A percentile compares a stretch with the other conserved stretches of the same genome.
Evolutionary conservation across 1,140 invertebrate genomes (phyloP).

Genomic region (Apocrypta bakeri): DNA sequence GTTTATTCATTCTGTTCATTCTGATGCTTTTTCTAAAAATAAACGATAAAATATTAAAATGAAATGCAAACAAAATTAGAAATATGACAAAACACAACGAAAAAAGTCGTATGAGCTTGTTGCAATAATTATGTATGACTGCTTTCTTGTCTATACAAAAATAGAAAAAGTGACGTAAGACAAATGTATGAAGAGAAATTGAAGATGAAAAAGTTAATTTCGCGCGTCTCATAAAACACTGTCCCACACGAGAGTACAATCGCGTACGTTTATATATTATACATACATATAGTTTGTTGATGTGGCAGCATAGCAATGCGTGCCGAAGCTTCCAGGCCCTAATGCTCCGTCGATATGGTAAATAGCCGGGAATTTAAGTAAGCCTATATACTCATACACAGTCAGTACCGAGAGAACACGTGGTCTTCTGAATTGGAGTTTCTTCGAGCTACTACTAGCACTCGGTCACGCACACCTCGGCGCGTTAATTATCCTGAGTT

Average conservation of each 20-base stretch:
- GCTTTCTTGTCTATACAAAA: too few species aligned
- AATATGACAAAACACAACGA: not conserved
- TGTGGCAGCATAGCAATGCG: not conserved
- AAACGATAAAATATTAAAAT: too few species aligned
- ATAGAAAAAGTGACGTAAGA: too few species aligned
- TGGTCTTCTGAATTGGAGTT: not conserved
- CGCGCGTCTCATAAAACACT: not conserved
- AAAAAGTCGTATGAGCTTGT: not conserved
- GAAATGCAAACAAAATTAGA: not conserved
- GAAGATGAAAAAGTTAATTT: not conserved
- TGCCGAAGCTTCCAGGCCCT: constrained; percentile 7
- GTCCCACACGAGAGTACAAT: not conserved
- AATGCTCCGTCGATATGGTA: constrained; percentile 11
- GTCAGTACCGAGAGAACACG: not conserved
- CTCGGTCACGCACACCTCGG: constrained; percentile 66
- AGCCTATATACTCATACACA: not conserved
- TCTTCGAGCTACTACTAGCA: constrained; percentile 37
- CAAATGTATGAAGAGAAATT: too few species aligned
- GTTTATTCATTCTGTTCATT: too few species aligned
- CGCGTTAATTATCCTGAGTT: constrained; percentile 69
- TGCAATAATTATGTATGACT: too few species aligned
- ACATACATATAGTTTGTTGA: not conserved
- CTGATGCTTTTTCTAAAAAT: too few species aligned
- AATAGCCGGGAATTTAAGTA: constrained; percentile 27
- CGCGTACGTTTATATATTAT: not conserved